Conservation (phyloP, 2,113 vertebrate species). For the Rhipidura dahli region DNA sequence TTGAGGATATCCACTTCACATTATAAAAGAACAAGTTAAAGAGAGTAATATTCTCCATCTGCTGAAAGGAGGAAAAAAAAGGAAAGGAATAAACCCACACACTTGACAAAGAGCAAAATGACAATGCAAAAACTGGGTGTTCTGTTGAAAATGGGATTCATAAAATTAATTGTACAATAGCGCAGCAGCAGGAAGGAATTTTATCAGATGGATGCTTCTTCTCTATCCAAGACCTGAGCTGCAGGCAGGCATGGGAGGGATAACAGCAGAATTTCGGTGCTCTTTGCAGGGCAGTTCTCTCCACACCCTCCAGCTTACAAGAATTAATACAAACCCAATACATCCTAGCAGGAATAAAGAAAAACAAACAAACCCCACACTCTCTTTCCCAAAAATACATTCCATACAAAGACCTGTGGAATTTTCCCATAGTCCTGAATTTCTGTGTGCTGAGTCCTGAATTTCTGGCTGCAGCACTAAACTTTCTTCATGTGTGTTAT, state of each 20-base stretch:
- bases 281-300: not conserved
- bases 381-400: not conserved
- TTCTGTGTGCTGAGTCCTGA: not conserved
- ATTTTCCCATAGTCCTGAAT: not conserved
- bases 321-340: not conserved
- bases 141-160: not conserved
- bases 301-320: not conserved
- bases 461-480: not conserved
- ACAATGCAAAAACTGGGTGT: constrained; percentile 2
- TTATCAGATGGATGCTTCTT: not conserved
- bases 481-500: not conserved
- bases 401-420: not conserved
- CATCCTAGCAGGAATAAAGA: not conserved
- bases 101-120: not conserved
- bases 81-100: not conserved
- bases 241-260: not conserved
- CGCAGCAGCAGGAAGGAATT: not conserved
- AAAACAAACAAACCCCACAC: not conserved
- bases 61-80: not conserved
- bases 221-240: not conserved
- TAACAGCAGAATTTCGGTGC: not conserved
- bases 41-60: not conserved
- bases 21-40: constrained; percentile 1
- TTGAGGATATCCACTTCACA: constrained; percentile 30
- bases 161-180: not conserved